A percentile compares a stretch with the other conserved stretches of the same genome.
phyloP scores from a whole-genome alignment of 1,140 invertebrate genomes.

The Drosophila aff. region DNA sequence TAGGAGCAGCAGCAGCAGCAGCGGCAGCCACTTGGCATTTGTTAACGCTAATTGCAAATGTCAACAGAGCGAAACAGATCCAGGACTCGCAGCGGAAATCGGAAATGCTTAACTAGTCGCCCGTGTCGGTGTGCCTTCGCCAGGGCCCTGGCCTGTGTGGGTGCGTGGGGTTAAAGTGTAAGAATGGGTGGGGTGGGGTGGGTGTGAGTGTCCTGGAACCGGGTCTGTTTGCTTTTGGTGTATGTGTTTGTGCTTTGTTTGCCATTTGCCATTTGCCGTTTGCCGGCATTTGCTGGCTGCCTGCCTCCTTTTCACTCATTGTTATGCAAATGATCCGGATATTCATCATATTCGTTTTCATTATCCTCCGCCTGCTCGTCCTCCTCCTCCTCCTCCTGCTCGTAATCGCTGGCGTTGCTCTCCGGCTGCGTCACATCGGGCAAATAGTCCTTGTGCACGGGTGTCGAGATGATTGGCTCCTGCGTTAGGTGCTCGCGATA shows the following conservation, averaged over 20 bases:
- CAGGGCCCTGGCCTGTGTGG: constrained; percentile 4
- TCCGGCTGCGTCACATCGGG: constrained; percentile 84
- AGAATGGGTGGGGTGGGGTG: constrained; percentile 2
- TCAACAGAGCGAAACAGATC: constrained; percentile 72
- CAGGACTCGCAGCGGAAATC: constrained; percentile 67
- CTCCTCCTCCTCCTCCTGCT: constrained; percentile 84
- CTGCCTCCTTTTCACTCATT: constrained; percentile 76
- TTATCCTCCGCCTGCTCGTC: constrained; percentile 80
- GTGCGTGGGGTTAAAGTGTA: constrained; percentile 13
- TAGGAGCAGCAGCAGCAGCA: constrained; percentile 47
- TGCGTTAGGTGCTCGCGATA: constrained; percentile 43
- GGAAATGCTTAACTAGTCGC: constrained; percentile 80
- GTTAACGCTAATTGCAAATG: constrained; percentile 82
- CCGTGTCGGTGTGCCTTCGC: constrained; percentile 21
- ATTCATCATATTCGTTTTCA: constrained; percentile 85
- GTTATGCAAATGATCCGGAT: constrained; percentile 85
- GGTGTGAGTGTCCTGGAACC: constrained; percentile 47
- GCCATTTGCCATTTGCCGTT: constrained; percentile 40
- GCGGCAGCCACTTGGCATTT: constrained; percentile 69
- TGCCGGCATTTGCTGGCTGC: constrained; percentile 42
- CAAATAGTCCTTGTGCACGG: constrained; percentile 84
- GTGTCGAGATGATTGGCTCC: constrained; percentile 84
- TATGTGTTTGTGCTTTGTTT: constrained; percentile 35
- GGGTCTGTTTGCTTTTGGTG: constrained; percentile 57
- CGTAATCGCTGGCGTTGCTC: constrained; percentile 83